phyloP scores from a whole-genome alignment of 2,888 invertebrate species.

The Aradus depressus region DNA sequence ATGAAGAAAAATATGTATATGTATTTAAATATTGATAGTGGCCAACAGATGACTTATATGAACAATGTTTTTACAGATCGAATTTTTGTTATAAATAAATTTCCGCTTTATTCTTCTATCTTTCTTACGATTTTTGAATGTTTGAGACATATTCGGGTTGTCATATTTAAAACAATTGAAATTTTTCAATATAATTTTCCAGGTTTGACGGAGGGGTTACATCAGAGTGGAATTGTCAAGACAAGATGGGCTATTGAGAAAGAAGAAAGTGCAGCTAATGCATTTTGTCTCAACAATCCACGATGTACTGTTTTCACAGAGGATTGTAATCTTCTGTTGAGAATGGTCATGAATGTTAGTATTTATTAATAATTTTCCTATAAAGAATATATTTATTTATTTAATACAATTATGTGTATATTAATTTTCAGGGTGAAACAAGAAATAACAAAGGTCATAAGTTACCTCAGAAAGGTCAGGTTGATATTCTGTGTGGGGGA shows the following conservation, averaged over 20 bases:
- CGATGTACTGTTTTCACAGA: constrained; percentile 63
- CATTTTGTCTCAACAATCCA: constrained; percentile 65
- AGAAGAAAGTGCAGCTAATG: constrained; percentile 63
- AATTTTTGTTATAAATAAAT: too few species aligned
- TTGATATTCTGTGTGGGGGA: constrained; percentile 73
- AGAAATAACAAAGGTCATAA: constrained; percentile 43
- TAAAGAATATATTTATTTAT: neutral
- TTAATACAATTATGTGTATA: neutral
- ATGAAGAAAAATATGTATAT: too few species aligned
- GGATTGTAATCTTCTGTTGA: constrained; percentile 64
- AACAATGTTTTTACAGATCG: too few species aligned
- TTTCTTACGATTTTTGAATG: neutral
- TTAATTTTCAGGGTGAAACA: constrained; percentile 39
- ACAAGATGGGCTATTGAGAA: constrained; percentile 75
- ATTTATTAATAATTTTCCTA: neutral
- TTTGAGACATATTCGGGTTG: neutral
- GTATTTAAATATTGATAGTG: too few species aligned
- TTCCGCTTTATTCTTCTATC: too few species aligned
- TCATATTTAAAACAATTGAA: neutral
- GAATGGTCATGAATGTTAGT: constrained; percentile 51
- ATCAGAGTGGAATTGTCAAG: constrained; percentile 55
- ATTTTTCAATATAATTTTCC: neutral
- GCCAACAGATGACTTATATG: too few species aligned
- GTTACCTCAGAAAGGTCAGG: constrained; percentile 65
- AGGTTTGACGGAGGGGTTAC: constrained; percentile 62